Conservation (phyloP, 1,140 invertebrate species). For the Hylaeus anthracinus region DNA sequence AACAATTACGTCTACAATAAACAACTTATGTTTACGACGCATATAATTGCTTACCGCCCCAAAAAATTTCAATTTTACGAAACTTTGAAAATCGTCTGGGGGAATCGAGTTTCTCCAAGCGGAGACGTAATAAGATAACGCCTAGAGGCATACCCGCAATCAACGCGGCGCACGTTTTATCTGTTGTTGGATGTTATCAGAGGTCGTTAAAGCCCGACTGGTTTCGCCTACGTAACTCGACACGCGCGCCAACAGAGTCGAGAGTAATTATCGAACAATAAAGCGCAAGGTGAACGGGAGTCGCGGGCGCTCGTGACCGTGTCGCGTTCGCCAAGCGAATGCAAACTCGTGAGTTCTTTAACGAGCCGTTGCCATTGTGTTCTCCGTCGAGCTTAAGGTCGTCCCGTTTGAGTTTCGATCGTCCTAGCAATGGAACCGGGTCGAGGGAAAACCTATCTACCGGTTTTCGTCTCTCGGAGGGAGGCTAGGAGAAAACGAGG, state of each 20-base stretch:
- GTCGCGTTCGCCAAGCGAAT: slow-evolving; percentile 4
- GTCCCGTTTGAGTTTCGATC: background rate
- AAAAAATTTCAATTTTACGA: no score
- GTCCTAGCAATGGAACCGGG: background rate
- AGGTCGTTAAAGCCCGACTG: background rate
- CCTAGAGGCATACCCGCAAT: background rate
- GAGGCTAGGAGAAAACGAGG: no score
- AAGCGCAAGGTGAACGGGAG: slow-evolving; percentile 43
- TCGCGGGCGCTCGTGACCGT: slow-evolving; percentile 31
- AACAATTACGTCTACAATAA: no score
- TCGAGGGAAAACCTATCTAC: background rate
- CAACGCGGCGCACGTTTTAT: background rate
- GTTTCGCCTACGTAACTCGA: slow-evolving; percentile 25
- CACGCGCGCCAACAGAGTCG: background rate
- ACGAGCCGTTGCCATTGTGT: slow-evolving; percentile 2
- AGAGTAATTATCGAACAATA: slow-evolving; percentile 41
- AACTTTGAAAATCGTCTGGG: no score
- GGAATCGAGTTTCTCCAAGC: no score
- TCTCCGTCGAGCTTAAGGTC: background rate
- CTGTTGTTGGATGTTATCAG: slow-evolving; percentile 22
- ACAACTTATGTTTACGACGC: no score
- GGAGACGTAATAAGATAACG: background rate
- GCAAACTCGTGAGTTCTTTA: slow-evolving; percentile 25
- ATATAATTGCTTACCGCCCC: no score
- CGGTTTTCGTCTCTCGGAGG: background rate